Evolutionary conservation across 2,888 invertebrate species (phyloP).

Genomic region (Apamea crenata): DNA sequence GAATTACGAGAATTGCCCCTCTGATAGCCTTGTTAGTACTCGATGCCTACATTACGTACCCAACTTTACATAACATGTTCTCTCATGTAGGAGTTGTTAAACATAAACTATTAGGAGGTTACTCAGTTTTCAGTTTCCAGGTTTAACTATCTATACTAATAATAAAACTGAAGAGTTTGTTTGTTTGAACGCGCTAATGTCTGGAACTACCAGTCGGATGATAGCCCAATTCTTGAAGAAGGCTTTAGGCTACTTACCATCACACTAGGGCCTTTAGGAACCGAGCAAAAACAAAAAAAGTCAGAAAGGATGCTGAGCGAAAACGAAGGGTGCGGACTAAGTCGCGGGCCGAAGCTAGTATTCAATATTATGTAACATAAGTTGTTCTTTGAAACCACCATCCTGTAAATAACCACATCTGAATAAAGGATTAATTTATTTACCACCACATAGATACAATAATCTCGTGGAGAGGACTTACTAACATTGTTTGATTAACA

Average conservation of each 20-base stretch:
- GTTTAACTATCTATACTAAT: neutral
- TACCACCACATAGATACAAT: neutral
- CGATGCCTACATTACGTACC: constrained; percentile 4
- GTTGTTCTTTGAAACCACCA: neutral
- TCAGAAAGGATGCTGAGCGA: too few species aligned
- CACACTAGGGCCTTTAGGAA: too few species aligned
- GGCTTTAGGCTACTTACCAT: too few species aligned
- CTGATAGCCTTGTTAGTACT: constrained; percentile 10
- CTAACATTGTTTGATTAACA: constrained; percentile 21
- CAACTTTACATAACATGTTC: constrained; percentile 30
- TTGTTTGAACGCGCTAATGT: too few species aligned
- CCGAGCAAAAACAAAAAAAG: too few species aligned
- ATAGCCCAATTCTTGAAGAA: too few species aligned
- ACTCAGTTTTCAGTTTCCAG: constrained; percentile 21
- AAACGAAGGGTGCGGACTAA: too few species aligned
- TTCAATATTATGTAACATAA: constrained; percentile 10
- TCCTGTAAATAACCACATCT: neutral
- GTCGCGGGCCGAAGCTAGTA: neutral
- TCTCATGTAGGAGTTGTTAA: constrained; percentile 30
- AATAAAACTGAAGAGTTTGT: too few species aligned
- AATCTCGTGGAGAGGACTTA: neutral
- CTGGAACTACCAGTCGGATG: too few species aligned
- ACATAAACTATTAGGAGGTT: constrained; percentile 22
- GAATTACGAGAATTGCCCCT: too few species aligned
- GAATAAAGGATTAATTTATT: neutral